Conservation (phyloP, 2,888 invertebrate genomes). For the Cistogaster globosa region DNA sequence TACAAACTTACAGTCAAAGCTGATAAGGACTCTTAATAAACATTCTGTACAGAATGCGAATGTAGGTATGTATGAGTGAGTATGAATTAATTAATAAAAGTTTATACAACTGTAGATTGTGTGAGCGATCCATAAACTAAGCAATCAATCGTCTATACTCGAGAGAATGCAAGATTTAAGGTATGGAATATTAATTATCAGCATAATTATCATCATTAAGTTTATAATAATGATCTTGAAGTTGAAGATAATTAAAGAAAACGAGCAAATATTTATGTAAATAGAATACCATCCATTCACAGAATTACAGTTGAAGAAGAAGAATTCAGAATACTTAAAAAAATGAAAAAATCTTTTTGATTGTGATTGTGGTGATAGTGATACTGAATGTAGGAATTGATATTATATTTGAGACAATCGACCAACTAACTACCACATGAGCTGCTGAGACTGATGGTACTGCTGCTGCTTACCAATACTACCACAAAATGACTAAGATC, state of each 20-base stretch:
- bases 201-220: too few relatives aligned
- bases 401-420: constrained; percentile 25
- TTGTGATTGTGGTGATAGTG: constrained; percentile 31
- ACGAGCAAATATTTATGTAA: background rate
- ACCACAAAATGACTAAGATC: constrained; percentile 44
- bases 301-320: constrained; percentile 1
- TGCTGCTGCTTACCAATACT: constrained; percentile 50
- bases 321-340: constrained; percentile 10
- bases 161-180: constrained; percentile 48
- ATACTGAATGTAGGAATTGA: constrained; percentile 36
- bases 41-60: background rate
- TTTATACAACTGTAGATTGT: constrained; percentile 35
- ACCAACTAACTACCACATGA: constrained; percentile 42
- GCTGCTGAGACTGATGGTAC: constrained; percentile 33
- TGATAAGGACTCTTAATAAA: constrained; percentile 57
- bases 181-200: constrained; percentile 41
- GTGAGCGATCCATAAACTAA: constrained; percentile 19
- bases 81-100: background rate
- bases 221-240: constrained; percentile 50
- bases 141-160: background rate
- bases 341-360: constrained; percentile 12
- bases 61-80: background rate
- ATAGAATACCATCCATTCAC: constrained; percentile 50
- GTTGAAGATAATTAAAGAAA: constrained; percentile 19
- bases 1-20: constrained; percentile 11